Base-by-base conservation (phyloP, 2,888 invertebrate genomes). In the Pristionchus japonicus region DNA sequence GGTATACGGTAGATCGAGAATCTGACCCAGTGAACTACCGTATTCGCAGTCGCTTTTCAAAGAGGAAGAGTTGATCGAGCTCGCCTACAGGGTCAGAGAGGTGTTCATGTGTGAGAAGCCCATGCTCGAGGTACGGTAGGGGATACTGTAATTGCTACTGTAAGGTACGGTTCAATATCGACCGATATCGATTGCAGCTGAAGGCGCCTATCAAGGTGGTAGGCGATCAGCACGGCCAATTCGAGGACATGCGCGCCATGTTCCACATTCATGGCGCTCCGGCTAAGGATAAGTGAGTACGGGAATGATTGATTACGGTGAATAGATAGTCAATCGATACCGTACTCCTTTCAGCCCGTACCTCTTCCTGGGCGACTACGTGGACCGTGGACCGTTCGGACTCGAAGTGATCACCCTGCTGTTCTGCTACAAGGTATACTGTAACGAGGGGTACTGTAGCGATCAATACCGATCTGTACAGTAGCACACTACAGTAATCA, bases 171-270 rank as follows among this genome's bases (percentile, higher is more conserved):
- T 83, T 34, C 15, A n/a, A n/a, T n/a, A n/a, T 57, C n/a, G 27
- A 67, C 27, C 27, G n/a, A 43, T 40, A 80, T 85, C 43, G 37
- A 43, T 47, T 67, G 6, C 49, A 92, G 90, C 98, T 99, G 82
- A 97, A 97, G 92, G 97, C 98, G 89, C 99, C 99, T 91, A 98
- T 99, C 91, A 99, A 98, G 85, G 98, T 99, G 89, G 99, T 98
- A 95, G 99, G 99, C 47, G 99, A 99, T 95, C 99, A 99, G 94
- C 99, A 99, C 95, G 99, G 99, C 89, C 99, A 98, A 97, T 98
- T 98, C 86, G 91, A 92, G 52, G 93, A 93, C 89, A 89, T 93
- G 85, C 89, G 90, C 31, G 90, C 90, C 52, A 88, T 93, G 88
- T 91, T 93, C 89, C 89, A 89, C 82, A 90, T 92, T 89, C 93